These are phyloP conservation scores for Rhincodon typus DNA, from an alignment of 2,797 vertebrate species.

Conservation along the genomic window DNA sequence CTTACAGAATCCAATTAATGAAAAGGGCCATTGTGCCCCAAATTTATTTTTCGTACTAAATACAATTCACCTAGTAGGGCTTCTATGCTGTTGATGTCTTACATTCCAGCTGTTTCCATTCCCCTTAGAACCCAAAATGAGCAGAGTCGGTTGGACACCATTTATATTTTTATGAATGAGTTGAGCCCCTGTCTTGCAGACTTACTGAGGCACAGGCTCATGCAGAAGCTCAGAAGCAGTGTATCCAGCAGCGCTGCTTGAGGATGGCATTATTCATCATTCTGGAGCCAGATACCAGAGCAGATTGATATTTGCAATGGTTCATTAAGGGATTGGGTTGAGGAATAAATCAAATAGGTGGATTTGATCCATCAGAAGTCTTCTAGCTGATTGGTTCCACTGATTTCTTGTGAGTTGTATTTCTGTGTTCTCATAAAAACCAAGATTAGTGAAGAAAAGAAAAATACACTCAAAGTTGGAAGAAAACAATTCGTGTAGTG, in stretches of 20 bases:
- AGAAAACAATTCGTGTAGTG: not conserved
- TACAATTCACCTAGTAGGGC: no score
- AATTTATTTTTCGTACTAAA: no score
- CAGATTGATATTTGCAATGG: not conserved
- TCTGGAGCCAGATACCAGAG: not conserved
- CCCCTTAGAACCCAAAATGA: no score
- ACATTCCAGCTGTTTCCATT: no score
- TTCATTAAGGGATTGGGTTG: not conserved
- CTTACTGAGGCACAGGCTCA: not conserved
- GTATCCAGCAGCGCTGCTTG: not conserved
- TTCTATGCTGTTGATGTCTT: no score
- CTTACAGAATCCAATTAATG: no score
- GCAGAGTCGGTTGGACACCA: no score
- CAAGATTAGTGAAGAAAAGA: not conserved
- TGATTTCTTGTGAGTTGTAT: not conserved
- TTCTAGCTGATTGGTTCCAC: not conserved
- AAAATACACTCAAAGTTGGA: not conserved
- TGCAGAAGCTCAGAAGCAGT: no score
- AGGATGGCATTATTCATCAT: not conserved
- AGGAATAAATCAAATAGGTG: not conserved
- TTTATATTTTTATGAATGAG: no score
- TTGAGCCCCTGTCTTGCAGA: not conserved
- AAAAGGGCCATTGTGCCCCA: no score
- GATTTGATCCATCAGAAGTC: not conserved
- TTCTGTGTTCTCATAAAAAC: not conserved